Percentiles rank a stretch among this genome's conserved stretches.
These are phyloP conservation scores for Cotesia vestalis DNA, from an alignment of 1,140 invertebrate species.

Conservation along the genomic window DNA sequence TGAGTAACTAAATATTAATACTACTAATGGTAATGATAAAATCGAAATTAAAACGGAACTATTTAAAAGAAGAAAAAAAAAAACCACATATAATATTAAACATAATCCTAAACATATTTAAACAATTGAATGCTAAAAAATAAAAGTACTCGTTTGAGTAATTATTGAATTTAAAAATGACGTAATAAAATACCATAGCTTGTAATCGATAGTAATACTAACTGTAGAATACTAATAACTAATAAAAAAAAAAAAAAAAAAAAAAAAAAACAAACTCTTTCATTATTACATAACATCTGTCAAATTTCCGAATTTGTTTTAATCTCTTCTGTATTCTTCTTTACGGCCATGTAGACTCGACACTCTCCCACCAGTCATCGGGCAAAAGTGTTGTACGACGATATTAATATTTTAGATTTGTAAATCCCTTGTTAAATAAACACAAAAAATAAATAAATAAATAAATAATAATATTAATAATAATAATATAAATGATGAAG, in stretches of 20 bases:
- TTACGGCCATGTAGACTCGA: slow-evolving; percentile 46
- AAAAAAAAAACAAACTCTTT: slow-evolving; percentile 45
- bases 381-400: slow-evolving; percentile 31
- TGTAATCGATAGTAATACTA: slow-evolving; percentile 55
- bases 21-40: slow-evolving; percentile 36
- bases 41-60: slow-evolving; percentile 56
- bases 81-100: slow-evolving; percentile 58
- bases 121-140: slow-evolving; percentile 63
- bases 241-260: slow-evolving; percentile 21
- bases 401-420: slow-evolving; percentile 34
- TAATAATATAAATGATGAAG: no score
- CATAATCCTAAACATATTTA: slow-evolving; percentile 64
- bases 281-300: not conserved
- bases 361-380: slow-evolving; percentile 46
- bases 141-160: slow-evolving; percentile 59
- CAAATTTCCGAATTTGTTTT: slow-evolving; percentile 35
- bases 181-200: slow-evolving; percentile 48
- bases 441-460: not conserved
- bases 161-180: slow-evolving; percentile 56
- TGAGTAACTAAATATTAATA: slow-evolving; percentile 41
- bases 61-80: slow-evolving; percentile 45
- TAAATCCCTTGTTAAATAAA: slow-evolving; percentile 46
- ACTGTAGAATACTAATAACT: slow-evolving; percentile 39
- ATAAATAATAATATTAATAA: no score
- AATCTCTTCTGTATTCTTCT: slow-evolving; percentile 38